Conservation (phyloP, 2,797 vertebrate genomes). For the Nothura maculosa region DNA sequence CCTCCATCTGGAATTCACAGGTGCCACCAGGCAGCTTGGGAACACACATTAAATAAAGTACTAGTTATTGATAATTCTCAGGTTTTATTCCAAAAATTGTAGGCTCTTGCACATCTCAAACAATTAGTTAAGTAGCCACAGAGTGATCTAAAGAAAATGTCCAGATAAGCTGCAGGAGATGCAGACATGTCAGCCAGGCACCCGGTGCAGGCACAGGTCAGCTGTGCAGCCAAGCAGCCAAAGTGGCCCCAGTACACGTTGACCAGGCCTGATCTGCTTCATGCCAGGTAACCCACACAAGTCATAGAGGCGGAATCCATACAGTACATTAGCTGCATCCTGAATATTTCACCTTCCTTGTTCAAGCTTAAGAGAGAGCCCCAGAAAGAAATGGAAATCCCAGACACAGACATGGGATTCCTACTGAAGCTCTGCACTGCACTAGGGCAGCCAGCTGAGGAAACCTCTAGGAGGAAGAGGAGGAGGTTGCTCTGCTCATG, state of each 20-base stretch:
- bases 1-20: background rate
- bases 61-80: background rate
- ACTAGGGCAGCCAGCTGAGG: background rate
- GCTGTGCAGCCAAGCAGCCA: rapidly evolving
- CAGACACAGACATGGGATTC: background rate
- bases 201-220: background rate
- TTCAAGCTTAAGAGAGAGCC: background rate
- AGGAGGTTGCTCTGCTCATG: background rate
- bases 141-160: background rate
- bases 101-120: background rate
- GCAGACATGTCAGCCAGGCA: background rate
- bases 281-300: background rate
- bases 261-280: rapidly evolving
- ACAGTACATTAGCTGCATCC: rapidly evolving
- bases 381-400: background rate
- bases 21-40: background rate
- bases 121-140: background rate
- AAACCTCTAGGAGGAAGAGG: background rate
- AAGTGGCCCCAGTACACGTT: background rate
- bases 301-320: rapidly evolving
- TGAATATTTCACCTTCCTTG: background rate
- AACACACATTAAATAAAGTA: background rate
- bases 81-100: background rate
- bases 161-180: background rate
- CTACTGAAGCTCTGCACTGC: background rate